Percentiles rank a stretch among this genome's conserved stretches.
phyloP scores from a whole-genome alignment of 2,888 invertebrate genomes.

The Cheilosia scutellata region DNA sequence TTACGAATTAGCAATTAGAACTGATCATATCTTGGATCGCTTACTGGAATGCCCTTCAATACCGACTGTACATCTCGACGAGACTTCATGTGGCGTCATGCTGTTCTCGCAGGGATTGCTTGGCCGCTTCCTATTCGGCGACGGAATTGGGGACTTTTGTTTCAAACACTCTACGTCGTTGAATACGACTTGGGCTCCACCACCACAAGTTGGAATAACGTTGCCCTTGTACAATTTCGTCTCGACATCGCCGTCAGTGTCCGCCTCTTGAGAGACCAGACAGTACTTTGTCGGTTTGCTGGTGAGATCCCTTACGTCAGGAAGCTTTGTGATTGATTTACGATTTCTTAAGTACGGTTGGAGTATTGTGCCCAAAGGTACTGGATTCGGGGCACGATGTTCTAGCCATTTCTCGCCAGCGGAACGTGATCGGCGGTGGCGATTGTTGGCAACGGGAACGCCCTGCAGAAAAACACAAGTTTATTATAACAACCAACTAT shows the following conservation, averaged over 20 bases:
- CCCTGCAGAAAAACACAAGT: constrained; percentile 84
- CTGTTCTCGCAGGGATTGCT: constrained; percentile 80
- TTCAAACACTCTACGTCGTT: constrained; percentile 96
- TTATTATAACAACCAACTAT: neutral
- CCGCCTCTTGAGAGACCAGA: constrained; percentile 95
- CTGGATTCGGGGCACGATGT: constrained; percentile 91
- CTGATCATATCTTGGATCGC: constrained; percentile 81
- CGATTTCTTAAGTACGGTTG: constrained; percentile 93
- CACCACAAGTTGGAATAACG: constrained; percentile 96
- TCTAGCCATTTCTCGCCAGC: constrained; percentile 93
- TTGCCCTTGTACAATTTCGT: constrained; percentile 97
- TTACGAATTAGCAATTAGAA: constrained; percentile 32
- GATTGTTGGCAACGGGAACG: constrained; percentile 88
- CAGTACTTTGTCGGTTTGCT: constrained; percentile 94
- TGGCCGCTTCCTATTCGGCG: constrained; percentile 83
- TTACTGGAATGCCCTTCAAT: constrained; percentile 84
- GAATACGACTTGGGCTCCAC: constrained; percentile 97
- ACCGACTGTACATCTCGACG: constrained; percentile 82
- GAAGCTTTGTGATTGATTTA: constrained; percentile 93
- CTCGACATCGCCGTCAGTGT: constrained; percentile 96
- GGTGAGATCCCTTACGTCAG: constrained; percentile 90
- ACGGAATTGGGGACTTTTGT: constrained; percentile 90
- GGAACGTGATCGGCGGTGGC: constrained; percentile 92
- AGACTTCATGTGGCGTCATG: constrained; percentile 79
- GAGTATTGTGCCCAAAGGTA: constrained; percentile 94